Percentiles rank a stretch among this genome's conserved stretches.
Conservation (phyloP, 2,888 invertebrate species). For the Nomada ruficornis region DNA sequence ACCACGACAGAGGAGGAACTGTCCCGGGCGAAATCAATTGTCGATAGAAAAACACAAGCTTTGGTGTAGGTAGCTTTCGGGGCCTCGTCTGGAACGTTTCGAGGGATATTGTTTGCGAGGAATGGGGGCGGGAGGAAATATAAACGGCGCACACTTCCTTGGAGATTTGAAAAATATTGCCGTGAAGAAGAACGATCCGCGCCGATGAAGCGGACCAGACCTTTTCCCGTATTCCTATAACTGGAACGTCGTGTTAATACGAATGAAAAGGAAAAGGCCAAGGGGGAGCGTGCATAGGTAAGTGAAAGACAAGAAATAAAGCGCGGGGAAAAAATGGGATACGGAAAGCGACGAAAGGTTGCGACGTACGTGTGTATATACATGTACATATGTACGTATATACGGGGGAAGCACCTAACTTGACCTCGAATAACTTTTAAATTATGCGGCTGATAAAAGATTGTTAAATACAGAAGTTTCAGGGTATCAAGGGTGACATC, state of each 20-base stretch:
- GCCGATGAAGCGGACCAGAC: background rate
- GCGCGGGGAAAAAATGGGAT: no score
- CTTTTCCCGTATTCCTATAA: background rate
- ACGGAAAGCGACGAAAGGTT: background rate
- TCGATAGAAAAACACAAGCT: background rate
- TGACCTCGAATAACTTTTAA: no score
- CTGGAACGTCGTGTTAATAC: background rate
- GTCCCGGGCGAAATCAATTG: conserved; percentile 12
- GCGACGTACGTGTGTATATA: no score
- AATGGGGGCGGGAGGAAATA: background rate
- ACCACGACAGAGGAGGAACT: background rate
- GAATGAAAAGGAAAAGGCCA: background rate
- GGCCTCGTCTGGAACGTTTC: background rate
- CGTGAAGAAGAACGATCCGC: background rate
- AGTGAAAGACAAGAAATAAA: background rate
- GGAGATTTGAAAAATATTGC: conserved; percentile 24
- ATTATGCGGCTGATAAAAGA: no score
- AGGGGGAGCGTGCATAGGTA: background rate
- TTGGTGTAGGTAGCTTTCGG: background rate
- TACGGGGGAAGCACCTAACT: no score
- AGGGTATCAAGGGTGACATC: no score
- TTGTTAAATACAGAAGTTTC: no score
- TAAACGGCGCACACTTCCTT: background rate
- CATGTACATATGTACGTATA: no score
- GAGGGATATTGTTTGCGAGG: conserved; percentile 7